A percentile compares a stretch with the other conserved stretches of the same genome.
Evolutionary conservation across 2,113 vertebrate species (phyloP).

Genomic region (Carettochelys insculpta): DNA sequence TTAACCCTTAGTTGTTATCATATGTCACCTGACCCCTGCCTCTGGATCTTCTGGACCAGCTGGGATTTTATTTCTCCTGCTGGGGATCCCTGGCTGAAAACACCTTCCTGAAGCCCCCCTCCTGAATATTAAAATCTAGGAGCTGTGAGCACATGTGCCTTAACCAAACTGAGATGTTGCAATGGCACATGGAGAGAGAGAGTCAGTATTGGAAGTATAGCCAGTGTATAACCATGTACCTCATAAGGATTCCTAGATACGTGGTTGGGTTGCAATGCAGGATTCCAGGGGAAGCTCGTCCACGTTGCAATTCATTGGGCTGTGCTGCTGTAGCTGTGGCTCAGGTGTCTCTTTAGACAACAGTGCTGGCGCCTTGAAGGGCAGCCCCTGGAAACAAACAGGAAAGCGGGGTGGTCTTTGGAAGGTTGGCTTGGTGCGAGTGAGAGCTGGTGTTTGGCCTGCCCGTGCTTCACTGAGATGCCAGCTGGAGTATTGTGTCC

Average conservation of each 20-base stretch:
- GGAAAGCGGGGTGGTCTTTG: background rate
- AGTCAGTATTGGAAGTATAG: background rate
- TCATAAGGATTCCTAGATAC: background rate
- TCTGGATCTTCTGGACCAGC: background rate
- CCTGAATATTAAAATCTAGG: background rate
- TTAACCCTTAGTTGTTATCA: background rate
- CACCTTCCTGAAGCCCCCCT: background rate
- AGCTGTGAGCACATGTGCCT: background rate
- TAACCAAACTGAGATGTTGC: background rate
- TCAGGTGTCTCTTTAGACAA: background rate
- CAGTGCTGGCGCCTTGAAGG: background rate
- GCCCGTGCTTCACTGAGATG: rapidly evolving
- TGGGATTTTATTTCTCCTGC: background rate
- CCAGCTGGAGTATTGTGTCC: too few relatives aligned
- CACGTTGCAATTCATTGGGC: background rate
- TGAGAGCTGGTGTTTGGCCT: rapidly evolving
- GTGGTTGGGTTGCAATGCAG: background rate
- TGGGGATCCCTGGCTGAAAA: background rate
- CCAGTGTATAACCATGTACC: background rate
- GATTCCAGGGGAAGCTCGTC: background rate
- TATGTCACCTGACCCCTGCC: background rate
- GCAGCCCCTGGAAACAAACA: too few relatives aligned
- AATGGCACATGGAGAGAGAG: background rate
- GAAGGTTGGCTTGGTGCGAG: background rate
- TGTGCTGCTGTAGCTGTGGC: background rate